phyloP scores from a whole-genome alignment of 2,113 vertebrate genomes.

The Deroptyus accipitrinus region DNA sequence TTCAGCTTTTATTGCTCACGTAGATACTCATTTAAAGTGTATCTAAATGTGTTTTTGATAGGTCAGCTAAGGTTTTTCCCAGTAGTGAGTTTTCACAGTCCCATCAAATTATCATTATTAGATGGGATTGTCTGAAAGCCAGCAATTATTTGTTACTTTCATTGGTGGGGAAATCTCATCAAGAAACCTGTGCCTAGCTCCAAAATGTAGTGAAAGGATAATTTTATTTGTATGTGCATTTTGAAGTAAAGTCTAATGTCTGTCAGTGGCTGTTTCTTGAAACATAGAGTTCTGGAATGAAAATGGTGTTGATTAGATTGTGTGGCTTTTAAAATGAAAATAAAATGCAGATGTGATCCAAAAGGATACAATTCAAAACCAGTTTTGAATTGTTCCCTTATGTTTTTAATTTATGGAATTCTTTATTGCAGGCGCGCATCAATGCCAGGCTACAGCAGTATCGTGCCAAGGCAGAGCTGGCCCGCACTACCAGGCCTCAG shows the following conservation, averaged over 20 bases:
- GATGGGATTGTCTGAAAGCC: not conserved
- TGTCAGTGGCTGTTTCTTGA: not conserved
- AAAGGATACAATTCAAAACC: not conserved
- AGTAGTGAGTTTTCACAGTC: not conserved
- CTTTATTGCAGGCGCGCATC: slow-evolving; percentile 84
- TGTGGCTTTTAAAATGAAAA: not conserved
- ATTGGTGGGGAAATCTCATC: not conserved
- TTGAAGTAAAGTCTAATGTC: not conserved
- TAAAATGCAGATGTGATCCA: not conserved
- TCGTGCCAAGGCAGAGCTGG: slow-evolving; percentile 92
- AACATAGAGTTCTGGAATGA: accelerated
- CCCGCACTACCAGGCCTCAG: slow-evolving; percentile 92
- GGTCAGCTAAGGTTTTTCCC: not conserved
- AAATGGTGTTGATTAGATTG: not conserved
- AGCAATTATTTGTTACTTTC: not conserved
- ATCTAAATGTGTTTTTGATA: not conserved
- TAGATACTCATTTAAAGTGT: not conserved
- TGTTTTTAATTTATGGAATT: not conserved
- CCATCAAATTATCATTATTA: not conserved
- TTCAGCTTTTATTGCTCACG: not conserved
- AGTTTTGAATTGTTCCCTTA: not conserved
- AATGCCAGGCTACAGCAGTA: slow-evolving; percentile 94
- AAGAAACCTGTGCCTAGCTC: not conserved
- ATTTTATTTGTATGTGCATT: not conserved
- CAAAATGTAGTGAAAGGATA: not conserved